These are phyloP conservation scores for Caenorhabditis sp. DNA, from an alignment of 2,888 invertebrate species.

Conservation along the genomic window DNA sequence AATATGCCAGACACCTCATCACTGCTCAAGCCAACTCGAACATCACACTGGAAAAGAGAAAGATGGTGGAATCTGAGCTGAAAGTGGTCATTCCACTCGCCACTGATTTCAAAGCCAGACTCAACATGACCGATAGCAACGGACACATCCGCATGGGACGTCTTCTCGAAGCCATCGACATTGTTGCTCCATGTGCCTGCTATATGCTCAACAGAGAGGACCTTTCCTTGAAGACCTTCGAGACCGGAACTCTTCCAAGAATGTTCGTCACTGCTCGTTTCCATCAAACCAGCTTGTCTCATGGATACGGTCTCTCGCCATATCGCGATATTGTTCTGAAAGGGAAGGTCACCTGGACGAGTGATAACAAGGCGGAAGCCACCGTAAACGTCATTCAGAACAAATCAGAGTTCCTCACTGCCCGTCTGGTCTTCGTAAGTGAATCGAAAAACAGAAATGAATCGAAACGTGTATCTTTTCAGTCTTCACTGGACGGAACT, in stretches of 20 bases:
- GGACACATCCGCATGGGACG: slow-evolving; percentile 55
- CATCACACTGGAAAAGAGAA: slow-evolving; percentile 33
- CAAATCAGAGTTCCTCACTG: slow-evolving; percentile 42
- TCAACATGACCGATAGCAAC: slow-evolving; percentile 48
- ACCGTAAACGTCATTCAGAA: slow-evolving; percentile 60
- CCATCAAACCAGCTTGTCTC: slow-evolving; percentile 40
- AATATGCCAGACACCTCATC: slow-evolving; percentile 52
- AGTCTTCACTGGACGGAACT: slow-evolving; percentile 55
- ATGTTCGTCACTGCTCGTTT: slow-evolving; percentile 61
- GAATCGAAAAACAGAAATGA: too few species aligned
- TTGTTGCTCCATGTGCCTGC: slow-evolving; percentile 61
- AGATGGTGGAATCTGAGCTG: slow-evolving; percentile 38
- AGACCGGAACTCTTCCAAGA: slow-evolving; percentile 57
- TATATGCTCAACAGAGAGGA: slow-evolving; percentile 63
- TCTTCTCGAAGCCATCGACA: slow-evolving; percentile 57
- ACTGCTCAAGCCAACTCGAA: slow-evolving; percentile 10
- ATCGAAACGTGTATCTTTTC: slow-evolving; percentile 5
- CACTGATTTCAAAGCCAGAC: slow-evolving; percentile 50
- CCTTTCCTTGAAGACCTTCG: slow-evolving; percentile 30
- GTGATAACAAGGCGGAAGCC: slow-evolving; percentile 49
- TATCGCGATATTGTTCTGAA: slow-evolving; percentile 52
- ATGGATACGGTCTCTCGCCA: slow-evolving; percentile 38
- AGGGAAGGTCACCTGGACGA: slow-evolving; percentile 65
- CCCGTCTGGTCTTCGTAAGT: slow-evolving; percentile 60
- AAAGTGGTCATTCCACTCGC: slow-evolving; percentile 55